Conservation (phyloP, 1,140 invertebrate species). For the Phthorimaea operculella region DNA sequence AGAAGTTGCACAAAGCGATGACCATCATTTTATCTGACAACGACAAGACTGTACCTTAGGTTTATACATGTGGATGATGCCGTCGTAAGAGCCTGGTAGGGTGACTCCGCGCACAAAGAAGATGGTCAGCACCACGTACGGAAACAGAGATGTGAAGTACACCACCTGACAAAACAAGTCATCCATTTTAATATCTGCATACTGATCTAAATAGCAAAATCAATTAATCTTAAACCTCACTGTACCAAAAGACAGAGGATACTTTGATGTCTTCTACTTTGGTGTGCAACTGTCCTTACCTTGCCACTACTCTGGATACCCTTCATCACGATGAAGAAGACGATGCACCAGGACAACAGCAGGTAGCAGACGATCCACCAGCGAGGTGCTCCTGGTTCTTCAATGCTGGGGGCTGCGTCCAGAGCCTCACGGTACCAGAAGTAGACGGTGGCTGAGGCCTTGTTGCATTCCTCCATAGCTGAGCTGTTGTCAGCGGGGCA, state of each 20-base stretch:
- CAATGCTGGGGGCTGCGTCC: conserved; percentile 85
- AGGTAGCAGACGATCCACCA: conserved; percentile 97
- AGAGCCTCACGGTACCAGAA: conserved; percentile 91
- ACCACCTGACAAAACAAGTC: conserved; percentile 76
- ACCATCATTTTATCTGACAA: too few relatives aligned
- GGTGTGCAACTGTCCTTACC: too few relatives aligned
- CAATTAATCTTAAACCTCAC: not conserved
- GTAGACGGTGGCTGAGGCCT: conserved; percentile 87
- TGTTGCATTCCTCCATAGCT: conserved; percentile 79
- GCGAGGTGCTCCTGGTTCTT: conserved; percentile 84
- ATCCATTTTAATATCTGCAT: not conserved
- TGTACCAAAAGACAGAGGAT: not conserved
- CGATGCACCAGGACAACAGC: conserved; percentile 91
- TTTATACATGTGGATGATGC: conserved; percentile 91
- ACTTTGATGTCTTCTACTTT: too few relatives aligned
- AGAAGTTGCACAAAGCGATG: too few relatives aligned
- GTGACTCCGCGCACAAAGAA: conserved; percentile 94
- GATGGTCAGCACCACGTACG: conserved; percentile 94
- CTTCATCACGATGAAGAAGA: conserved; percentile 98
- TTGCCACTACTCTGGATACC: conserved; percentile 98
- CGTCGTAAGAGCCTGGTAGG: conserved; percentile 87
- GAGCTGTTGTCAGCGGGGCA: conserved; percentile 83
- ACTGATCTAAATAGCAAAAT: not conserved
- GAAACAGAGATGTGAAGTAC: conserved; percentile 96
- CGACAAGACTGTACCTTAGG: conserved; percentile 74